These are phyloP conservation scores for Cladopsammia gracilis DNA, from an alignment of 64 coral and sea anemone species.

Conservation along the genomic window DNA sequence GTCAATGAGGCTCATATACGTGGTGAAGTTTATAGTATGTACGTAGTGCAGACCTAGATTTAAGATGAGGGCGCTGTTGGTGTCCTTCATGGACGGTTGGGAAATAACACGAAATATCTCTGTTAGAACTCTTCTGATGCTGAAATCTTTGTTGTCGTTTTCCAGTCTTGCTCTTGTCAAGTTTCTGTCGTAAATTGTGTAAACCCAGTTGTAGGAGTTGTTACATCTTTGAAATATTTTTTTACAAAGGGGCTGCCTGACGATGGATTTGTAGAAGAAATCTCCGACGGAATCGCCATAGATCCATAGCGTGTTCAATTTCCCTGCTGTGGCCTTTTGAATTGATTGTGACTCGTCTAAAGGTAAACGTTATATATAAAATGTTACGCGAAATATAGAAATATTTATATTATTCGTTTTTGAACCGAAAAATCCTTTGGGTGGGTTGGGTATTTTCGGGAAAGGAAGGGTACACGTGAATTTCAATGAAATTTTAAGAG, in stretches of 20 bases:
- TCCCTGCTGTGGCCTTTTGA: background rate
- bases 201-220: conserved; percentile 91
- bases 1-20: conserved; percentile 62
- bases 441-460: too few relatives aligned
- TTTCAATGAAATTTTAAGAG: too few relatives aligned
- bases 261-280: conserved; percentile 88
- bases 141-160: conserved; percentile 86
- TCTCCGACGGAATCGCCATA: conserved; percentile 91
- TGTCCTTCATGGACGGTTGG: conserved; percentile 46
- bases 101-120: conserved; percentile 66
- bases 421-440: too few relatives aligned
- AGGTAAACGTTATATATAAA: background rate
- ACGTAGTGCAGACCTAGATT: conserved; percentile 97
- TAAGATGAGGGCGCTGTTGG: conserved; percentile 68
- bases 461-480: too few relatives aligned
- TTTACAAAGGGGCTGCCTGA: conserved; percentile 72
- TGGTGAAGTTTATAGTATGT: conserved; percentile 91
- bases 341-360: background rate
- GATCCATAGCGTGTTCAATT: conserved; percentile 77
- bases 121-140: conserved; percentile 60
- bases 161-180: conserved; percentile 71
- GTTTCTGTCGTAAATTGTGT: conserved; percentile 73
- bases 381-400: background rate
- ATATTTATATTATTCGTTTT: background rate
- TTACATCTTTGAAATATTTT: conserved; percentile 79